phyloP scores from a whole-genome alignment of 2,113 vertebrate genomes.

The Anas platyrhynchos region DNA sequence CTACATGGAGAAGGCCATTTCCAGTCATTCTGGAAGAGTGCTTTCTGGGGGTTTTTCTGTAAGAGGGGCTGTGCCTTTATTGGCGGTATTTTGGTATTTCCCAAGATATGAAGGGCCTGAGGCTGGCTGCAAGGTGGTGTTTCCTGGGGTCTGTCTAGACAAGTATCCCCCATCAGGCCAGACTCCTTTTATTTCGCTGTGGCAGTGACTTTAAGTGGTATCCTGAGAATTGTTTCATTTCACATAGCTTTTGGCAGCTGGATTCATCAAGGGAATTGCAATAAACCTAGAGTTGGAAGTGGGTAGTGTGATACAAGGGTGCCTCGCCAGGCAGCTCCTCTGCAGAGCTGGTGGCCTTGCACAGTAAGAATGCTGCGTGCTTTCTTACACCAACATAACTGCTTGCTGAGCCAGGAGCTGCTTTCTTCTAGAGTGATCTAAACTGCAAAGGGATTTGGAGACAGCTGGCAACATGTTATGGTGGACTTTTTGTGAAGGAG shows the following conservation, averaged over 20 bases:
- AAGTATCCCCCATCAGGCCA: neutral
- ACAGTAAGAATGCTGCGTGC: neutral
- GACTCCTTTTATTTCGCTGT: neutral
- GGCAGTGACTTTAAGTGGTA: slow-evolving; percentile 25
- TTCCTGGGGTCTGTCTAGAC: slow-evolving; percentile 19
- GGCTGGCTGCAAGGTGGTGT: neutral
- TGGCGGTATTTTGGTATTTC: neutral
- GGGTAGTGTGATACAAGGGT: neutral
- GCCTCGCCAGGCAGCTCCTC: neutral
- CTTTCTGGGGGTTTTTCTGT: neutral
- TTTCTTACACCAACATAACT: neutral
- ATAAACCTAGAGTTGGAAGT: neutral
- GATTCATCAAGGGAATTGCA: neutral
- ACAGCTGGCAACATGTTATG: neutral
- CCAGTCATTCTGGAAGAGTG: neutral
- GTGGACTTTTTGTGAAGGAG: neutral
- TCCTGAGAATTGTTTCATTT: slow-evolving; percentile 31
- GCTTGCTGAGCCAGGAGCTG: neutral
- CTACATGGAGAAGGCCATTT: neutral
- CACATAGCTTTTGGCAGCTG: neutral
- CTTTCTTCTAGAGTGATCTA: neutral
- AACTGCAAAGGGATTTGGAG: neutral
- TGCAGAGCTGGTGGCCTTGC: neutral
- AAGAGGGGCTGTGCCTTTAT: neutral
- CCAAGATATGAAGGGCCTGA: neutral